phyloP scores from a whole-genome alignment of 2,797 vertebrate species.

The Acanthiza pusilla region DNA sequence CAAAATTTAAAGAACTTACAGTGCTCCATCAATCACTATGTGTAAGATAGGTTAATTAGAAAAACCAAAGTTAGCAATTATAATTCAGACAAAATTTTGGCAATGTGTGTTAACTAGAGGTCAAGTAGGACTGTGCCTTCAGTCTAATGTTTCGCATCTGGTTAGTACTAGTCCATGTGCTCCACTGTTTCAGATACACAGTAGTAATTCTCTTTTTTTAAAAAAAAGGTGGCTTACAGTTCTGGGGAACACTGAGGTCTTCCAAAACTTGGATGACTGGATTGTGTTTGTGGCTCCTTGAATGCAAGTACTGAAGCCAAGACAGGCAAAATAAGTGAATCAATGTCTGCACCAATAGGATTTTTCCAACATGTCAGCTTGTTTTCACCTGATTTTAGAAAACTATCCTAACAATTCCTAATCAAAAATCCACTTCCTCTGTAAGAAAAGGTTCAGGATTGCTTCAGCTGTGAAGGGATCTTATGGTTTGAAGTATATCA shows the following conservation, averaged over 20 bases:
- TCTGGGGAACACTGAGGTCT: background rate
- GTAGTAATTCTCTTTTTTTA: background rate
- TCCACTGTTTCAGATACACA: background rate
- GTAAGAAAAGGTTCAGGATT: background rate
- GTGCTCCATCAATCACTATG: slow-evolving; percentile 34
- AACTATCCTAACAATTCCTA: background rate
- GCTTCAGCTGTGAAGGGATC: background rate
- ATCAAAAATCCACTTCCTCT: background rate
- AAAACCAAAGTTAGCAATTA: background rate
- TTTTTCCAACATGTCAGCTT: background rate
- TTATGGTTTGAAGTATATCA: background rate
- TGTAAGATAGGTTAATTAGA: background rate
- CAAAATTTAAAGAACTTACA: slow-evolving; percentile 42
- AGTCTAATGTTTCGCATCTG: background rate
- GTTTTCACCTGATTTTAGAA: background rate
- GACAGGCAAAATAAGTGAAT: background rate
- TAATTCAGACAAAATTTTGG: background rate
- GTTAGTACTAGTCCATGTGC: background rate
- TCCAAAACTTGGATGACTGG: background rate
- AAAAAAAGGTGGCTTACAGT: background rate
- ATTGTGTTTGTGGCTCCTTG: background rate
- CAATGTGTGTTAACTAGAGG: background rate
- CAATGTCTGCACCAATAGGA: rapidly evolving
- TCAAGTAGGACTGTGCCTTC: background rate
- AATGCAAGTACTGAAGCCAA: background rate